Base-by-base conservation (phyloP, 2,888 invertebrate species). In the Geotrupes spiniger region DNA sequence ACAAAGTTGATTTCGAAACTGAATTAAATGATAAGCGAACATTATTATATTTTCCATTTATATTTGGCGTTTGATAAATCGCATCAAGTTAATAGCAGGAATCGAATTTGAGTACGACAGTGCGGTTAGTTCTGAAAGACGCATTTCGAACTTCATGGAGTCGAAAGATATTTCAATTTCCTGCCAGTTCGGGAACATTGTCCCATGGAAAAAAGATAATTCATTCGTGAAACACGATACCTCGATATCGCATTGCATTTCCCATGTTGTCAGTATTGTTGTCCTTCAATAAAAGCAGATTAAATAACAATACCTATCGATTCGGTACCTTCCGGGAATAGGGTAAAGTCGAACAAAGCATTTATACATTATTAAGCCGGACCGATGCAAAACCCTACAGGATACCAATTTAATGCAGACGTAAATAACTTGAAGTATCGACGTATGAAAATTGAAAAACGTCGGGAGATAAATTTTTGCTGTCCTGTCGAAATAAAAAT, bases 201-300 rank as follows among this genome's bases (percentile, higher is more conserved):
- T 31, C 40, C 38, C 29, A 31, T 25, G 36, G 40, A 57, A 61
- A 60, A 58, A 63, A 60, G 62, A 59, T 59, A 62, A 63, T 61
- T 64, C 62, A 62, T 58, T 61, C 60, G 61, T 62, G 59, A 62
- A 64, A 63, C 57, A 57, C 58, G 62, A 64, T 64, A 62, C 54
- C 52, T 42, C 48, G 53, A 54, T 57, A 59, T 61, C 57, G 49
- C 46, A 54, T 60, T 59, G 58, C 61, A 56, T 59, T 61, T 59
- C 56, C 55, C 57, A 56, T 39, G 57, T 60, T 62, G 58, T 62
- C 63, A 59, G 58, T 58, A 40, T 60, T 60, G 56, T 54, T 62
- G 62, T 40, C 58, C 60, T 61, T 62, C 61, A 57, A 57, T 59
- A 58, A 57, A 51, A 54, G 53, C 44, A 54, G 52, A 59, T 58